phyloP scores from a whole-genome alignment of 2,113 vertebrate genomes.

The Petrocephalus zakoni region DNA sequence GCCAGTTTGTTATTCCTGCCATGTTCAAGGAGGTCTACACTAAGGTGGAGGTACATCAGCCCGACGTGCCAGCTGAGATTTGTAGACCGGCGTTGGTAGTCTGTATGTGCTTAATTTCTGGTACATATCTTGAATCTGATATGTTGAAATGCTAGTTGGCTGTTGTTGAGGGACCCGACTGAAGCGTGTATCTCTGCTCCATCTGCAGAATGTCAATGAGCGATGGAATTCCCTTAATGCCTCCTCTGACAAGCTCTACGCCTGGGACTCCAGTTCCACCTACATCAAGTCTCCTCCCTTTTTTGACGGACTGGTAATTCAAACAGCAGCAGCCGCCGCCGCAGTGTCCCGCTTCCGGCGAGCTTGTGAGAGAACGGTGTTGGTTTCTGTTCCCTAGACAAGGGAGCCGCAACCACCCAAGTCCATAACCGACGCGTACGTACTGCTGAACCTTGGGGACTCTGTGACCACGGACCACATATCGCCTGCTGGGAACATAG shows the following conservation, averaged over 20 bases:
- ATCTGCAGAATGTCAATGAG: slow-evolving; percentile 79
- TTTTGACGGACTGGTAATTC: slow-evolving; percentile 82
- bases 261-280: slow-evolving; percentile 86
- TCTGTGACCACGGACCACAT: slow-evolving; percentile 98
- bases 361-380: background rate
- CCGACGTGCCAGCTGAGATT: background rate
- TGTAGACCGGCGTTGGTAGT: background rate
- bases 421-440: slow-evolving; percentile 77
- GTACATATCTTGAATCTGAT: background rate
- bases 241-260: slow-evolving; percentile 80
- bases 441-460: slow-evolving; percentile 87
- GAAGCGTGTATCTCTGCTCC: background rate
- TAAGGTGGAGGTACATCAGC: slow-evolving; percentile 80
- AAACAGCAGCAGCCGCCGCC: background rate
- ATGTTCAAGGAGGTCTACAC: slow-evolving; percentile 98
- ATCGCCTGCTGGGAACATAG: slow-evolving; percentile 95
- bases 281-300: slow-evolving; percentile 98
- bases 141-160: background rate
- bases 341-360: background rate
- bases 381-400: slow-evolving; percentile 60
- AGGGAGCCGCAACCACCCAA: slow-evolving; percentile 62
- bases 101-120: background rate
- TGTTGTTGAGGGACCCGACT: background rate
- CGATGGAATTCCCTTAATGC: slow-evolving; percentile 83
- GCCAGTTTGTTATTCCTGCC: slow-evolving; percentile 80